Evolutionary conservation across 2,797 vertebrate species (phyloP).

Genomic region (Bradypodion ventrale): DNA sequence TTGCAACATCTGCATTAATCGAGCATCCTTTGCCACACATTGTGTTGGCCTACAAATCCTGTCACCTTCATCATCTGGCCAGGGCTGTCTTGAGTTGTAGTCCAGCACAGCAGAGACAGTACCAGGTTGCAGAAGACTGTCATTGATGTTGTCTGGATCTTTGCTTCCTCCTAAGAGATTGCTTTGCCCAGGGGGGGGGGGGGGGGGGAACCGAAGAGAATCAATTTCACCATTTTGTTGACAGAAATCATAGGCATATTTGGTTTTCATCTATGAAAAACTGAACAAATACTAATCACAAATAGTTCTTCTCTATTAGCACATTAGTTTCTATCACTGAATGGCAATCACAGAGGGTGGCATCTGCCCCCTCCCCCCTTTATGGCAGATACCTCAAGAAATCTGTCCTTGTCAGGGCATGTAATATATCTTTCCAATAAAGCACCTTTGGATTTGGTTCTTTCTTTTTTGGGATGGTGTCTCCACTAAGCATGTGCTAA

Average conservation of each 20-base stretch:
- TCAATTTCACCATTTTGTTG: not conserved
- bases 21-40: no score
- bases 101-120: not conserved
- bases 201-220: not conserved
- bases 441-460: slow-evolving; percentile 8
- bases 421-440: slow-evolving; percentile 6
- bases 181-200: no score
- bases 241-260: not conserved
- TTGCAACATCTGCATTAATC: not conserved
- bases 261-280: slow-evolving; percentile 8
- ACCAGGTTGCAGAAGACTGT: not conserved
- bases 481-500: not conserved
- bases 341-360: slow-evolving; percentile 3
- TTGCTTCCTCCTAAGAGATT: not conserved
- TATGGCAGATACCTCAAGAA: slow-evolving; percentile 12
- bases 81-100: not conserved
- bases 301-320: not conserved
- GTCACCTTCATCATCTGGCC: no score
- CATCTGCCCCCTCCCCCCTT: not conserved
- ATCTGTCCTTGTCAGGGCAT: not conserved
- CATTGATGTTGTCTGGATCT: not conserved
- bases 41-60: no score
- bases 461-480: not conserved
- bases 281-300: not conserved
- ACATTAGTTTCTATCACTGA: not conserved